Base-by-base conservation (phyloP, 2,888 invertebrate genomes). In the Tenthredo mesomela region DNA sequence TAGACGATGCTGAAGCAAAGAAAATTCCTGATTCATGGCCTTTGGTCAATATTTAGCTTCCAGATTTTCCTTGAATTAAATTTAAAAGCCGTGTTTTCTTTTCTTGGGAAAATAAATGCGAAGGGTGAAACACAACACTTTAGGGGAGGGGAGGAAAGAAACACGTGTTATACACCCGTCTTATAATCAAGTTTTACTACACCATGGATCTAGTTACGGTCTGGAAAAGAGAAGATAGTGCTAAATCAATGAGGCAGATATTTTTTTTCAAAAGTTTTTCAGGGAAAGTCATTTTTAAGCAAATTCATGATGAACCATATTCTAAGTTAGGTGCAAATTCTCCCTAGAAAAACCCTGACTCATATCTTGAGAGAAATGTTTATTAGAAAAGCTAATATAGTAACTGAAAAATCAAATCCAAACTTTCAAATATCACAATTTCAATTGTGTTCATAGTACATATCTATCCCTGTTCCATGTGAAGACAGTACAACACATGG, bases 71-170 rank as follows among this genome's bases (percentile, higher is more conserved):
- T 15, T 18, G 29, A 33, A 33, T 15, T 18, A 18, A 33, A 33
- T 67, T 67, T 18, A 67, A 15, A 6, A 67, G 67, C 29, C 15
- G 5, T 25, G 61, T 61, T 9, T 9, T 29, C 6, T 67, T 67
- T 33, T 67, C 2, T 67, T 67, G 25, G 67, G 33, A 7, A 7
- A 54, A n/a, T n/a, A n/a, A 67, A 25, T 61, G 25, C 3, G 67
- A 67, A 67, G 67, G 67, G 67, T 67, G 67, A 67, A 67, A 67
- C 33, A 33, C 67, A 33, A 67, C 67, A 67, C 67, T 67, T 33
- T 67, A n/a, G n/a, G n/a, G 9, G 25, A 33, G 67, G 67, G 10
- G 18, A 33, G 29, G 12, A 67, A 67, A 33, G 33, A 33, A 18
- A 67, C 67, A 33, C 25, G 29, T 3, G 33, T 33, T 67, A 33